Evolutionary conservation across 2,888 invertebrate species (phyloP), one percentile per base, ranked within the genome.

Genomic region (Lasioglossum morio): DNA sequence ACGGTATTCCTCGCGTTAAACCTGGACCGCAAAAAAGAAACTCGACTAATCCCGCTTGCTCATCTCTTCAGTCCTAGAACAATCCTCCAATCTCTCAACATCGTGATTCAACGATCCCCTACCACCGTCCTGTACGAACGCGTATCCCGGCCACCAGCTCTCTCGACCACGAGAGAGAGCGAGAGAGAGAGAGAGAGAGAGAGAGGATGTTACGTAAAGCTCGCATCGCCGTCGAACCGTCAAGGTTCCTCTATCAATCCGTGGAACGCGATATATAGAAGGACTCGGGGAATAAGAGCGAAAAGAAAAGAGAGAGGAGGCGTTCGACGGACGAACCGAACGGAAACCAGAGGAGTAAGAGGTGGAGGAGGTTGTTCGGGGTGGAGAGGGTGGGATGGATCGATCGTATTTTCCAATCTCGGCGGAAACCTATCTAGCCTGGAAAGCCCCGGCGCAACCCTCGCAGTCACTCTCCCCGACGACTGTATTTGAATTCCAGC

Each of bases 361-460:
- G 66, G 48, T 14, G 37, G 40, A 34, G 46, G 69, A 53, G 81
- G 53, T 57, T 57, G 57, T 57, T 57, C n/a, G 66, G 66, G 75
- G 57, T 2, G 66, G 34, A 7, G 30, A 40, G 43, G 69, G 72
- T 79, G 72, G 30, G 82, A 80, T 84, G 81, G 85, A 91, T 91
- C 91, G 91, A 91, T 91, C 89, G 91, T 90, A 91, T 91, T 91
- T 91, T 91, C 91, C 91, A 91, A 91, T 91, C 91, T 91, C 91
- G 87, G 83, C 88, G 86, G 91, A 91, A 88, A 91, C 91, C 90
- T 87, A 91, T 90, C 91, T 87, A 86, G 82, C 85, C 81, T 77
- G 84, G 89, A 82, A 82, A 88, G 80, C 84, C 79, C 84, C 78
- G 57, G 57, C 57, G 77, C 78, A 77, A 70, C 72, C 76, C 79